These are phyloP conservation scores for Carcharodon carcharias DNA, from an alignment of 2,797 vertebrate genomes.

Conservation along the genomic window DNA sequence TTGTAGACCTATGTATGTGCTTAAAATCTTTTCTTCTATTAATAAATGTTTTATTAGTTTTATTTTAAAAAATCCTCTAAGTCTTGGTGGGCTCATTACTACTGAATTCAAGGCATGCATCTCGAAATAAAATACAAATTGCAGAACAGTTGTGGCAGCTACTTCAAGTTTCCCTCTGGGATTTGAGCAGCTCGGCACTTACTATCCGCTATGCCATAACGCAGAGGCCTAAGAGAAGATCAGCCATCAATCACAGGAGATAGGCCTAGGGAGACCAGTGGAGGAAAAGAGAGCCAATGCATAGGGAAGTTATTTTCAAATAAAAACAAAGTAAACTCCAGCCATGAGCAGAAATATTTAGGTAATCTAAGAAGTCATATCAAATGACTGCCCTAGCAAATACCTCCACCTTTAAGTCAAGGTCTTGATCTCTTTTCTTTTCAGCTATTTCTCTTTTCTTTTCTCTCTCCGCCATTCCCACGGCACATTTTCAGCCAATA, in stretches of 20 bases:
- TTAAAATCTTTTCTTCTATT: too few relatives aligned
- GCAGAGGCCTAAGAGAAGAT: not conserved
- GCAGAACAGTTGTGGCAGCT: too few relatives aligned
- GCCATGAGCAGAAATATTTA: not conserved
- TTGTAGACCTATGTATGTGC: too few relatives aligned
- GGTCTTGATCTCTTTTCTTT: not conserved
- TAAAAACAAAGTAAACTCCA: not conserved
- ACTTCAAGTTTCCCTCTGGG: too few relatives aligned
- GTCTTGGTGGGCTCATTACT: too few relatives aligned
- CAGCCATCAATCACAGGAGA: not conserved
- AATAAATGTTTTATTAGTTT: too few relatives aligned
- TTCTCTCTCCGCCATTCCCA: not conserved
- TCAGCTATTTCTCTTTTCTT: not conserved
- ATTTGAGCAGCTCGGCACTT: too few relatives aligned
- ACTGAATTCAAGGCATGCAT: too few relatives aligned
- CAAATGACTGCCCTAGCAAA: not conserved
- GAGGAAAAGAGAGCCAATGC: not conserved
- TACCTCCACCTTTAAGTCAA: not conserved
- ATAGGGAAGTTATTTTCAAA: not conserved
- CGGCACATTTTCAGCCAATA: not conserved
- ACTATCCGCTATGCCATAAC: too few relatives aligned
- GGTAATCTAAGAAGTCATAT: not conserved
- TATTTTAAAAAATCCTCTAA: too few relatives aligned
- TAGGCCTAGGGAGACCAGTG: too few relatives aligned
- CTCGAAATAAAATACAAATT: too few relatives aligned